Evolutionary conservation across 2,888 invertebrate genomes (phyloP), one percentile per base, ranked within the genome.

Genomic region (Metallyticus violacea): DNA sequence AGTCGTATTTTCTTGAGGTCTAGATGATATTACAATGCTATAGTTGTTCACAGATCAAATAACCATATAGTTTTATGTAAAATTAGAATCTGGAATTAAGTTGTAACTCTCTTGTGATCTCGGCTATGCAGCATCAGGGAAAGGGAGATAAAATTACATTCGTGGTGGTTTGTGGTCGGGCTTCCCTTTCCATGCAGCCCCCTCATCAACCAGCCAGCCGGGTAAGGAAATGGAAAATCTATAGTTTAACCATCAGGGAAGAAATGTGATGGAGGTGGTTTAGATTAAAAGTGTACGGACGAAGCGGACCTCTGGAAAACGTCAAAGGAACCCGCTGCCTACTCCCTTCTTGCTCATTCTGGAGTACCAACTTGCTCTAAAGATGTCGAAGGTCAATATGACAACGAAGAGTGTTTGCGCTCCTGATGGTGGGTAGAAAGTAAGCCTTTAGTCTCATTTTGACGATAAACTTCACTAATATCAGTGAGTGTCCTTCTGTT

Each of bases 211-310:
- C 40, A 62, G 81, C 62, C 82, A 62, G 76, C 40, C 76, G 82
- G 7, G 27, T 62, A 30, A 77, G 82, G 7, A 87, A 85, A 87
- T 85, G 80, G 87, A 87, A 87, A 87, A 87, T 87, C 87, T 87
- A 81, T 85, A 85, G 40, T 40, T 87, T 7, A 77, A 84, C 76
- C 40, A 22, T 62, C 22, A 62, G 40, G 40, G 40, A 62, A 62
- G 40, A 62, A 62, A 62, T 62, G 40, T 22, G n/a, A n/a, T n/a
- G n/a, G n/a, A n/a, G n/a, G n/a, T n/a, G 40, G 40, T 62, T 62
- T 62, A 62, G 40, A 62, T 62, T 62, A 62, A 62, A 62, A 62
- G 40, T 62, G 40, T 62, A 62, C 40, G 40, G 9, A 62, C 40
- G n/a, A n/a, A n/a, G n/a, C n/a, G 15, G 40, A 62, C 40, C 22